Base-by-base conservation (phyloP, 2,797 vertebrate species). In the Thunnus albacares region DNA sequence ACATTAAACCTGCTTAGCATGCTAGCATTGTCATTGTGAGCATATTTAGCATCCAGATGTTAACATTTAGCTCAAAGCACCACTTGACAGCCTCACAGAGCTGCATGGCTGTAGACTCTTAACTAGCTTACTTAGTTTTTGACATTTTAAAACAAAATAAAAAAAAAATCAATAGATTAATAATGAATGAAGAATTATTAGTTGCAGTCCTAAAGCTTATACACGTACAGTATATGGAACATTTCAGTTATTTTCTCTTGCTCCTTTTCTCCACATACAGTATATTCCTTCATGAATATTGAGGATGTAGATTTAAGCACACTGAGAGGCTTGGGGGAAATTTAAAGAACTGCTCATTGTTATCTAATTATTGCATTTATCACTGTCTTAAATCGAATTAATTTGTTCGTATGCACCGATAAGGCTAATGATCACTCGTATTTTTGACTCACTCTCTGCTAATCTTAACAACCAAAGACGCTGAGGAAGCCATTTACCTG, bases 401-500 rank as follows among this genome's bases (percentile, higher is more conserved):
- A 77, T 84, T 38, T 3, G 11, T 38, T 82, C 5, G 2, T 13
- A 41, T 10, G 14, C 47, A 81, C 56, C 66, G 81, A 77, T 49
- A 59, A 49, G 10, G 33, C 64, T 77, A 65, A 86, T 61, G n/a
- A 81, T 77, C 43, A 58, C 38, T 81, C 13, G 0, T 77, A 67
- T 55, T 64, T 67, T 67, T 38, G 38, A 13, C 45, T 78, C 30
- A 18, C 67, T 61, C 70, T 47, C 55, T 33, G 59, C 73, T 82
- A 57, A 88, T 86, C 69, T 84, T 77, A 86, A 87, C 71, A 87
- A 79, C 59, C 76, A 22, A 71, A 81, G 77, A 70, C 83, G 80
- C 66, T 9, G 30, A 79, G 75, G 53, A 88, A 60, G 47, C 82
- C 69, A 71, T 92, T 92, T 89, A 89, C 87, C 84, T 83, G 82